These are phyloP conservation scores for Bubo bubo DNA, from an alignment of 2,113 vertebrate species.

Conservation along the genomic window DNA sequence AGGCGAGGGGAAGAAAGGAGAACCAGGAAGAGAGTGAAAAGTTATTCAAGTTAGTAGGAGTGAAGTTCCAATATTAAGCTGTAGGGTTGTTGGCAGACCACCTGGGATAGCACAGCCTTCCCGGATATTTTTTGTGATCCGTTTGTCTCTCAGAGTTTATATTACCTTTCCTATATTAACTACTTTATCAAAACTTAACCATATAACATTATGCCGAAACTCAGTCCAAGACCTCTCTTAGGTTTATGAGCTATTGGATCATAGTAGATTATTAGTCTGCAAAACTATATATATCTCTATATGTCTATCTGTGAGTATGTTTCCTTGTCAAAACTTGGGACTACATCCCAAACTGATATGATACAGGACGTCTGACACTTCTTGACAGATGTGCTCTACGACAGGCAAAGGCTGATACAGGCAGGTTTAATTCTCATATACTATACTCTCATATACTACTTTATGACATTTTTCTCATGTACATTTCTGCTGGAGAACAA, in stretches of 20 bases:
- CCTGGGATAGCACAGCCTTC: too few species aligned
- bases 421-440: neutral
- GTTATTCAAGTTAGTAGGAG: neutral
- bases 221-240: neutral
- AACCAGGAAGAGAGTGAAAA: neutral
- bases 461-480: neutral
- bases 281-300: neutral
- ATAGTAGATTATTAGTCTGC: neutral
- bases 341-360: accelerated
- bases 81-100: neutral
- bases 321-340: neutral
- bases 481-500: neutral
- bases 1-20: neutral
- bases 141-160: neutral
- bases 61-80: neutral
- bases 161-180: neutral
- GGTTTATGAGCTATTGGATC: neutral
- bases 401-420: neutral
- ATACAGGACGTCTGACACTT: neutral
- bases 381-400: neutral
- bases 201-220: neutral
- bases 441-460: neutral
- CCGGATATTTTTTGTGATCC: neutral
- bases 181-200: neutral
- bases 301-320: neutral